A percentile compares a stretch with the other conserved stretches of the same genome.
These are phyloP conservation scores for Pocota personata DNA, from an alignment of 2,888 invertebrate genomes.

Conservation along the genomic window DNA sequence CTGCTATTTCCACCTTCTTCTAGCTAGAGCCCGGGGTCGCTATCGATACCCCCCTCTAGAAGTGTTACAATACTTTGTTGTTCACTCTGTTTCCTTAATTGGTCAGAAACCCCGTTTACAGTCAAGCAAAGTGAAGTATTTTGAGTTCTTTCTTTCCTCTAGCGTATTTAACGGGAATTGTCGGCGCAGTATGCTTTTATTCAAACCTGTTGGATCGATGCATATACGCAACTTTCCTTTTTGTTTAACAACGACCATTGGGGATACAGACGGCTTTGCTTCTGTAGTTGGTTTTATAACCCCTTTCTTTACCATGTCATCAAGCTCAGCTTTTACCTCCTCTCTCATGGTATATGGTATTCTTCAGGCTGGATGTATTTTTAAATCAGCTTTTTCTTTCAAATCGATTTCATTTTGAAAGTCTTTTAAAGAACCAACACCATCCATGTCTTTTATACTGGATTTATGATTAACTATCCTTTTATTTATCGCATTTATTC, in stretches of 20 bases:
- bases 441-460: neutral
- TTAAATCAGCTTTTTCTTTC: constrained; percentile 26
- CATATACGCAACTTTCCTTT: no score
- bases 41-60: no score
- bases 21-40: no score
- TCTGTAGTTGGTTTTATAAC: no score
- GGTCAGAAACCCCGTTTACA: constrained; percentile 14
- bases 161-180: constrained; percentile 6
- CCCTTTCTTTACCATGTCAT: no score
- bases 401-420: constrained; percentile 49
- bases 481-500: neutral
- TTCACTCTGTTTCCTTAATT: constrained; percentile 6
- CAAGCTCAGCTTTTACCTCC: no score
- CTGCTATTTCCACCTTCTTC: no score
- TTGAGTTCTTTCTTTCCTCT: constrained; percentile 6
- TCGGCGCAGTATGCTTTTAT: constrained; percentile 3
- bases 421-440: constrained; percentile 15
- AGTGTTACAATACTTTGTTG: constrained; percentile 4
- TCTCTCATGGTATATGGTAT: neutral
- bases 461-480: no score
- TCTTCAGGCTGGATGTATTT: constrained; percentile 40
- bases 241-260: no score
- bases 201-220: neutral
- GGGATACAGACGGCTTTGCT: no score
- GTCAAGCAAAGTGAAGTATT: constrained; percentile 9